Conservation (phyloP, 2,113 vertebrate species). For the Callopanchax toddi region DNA sequence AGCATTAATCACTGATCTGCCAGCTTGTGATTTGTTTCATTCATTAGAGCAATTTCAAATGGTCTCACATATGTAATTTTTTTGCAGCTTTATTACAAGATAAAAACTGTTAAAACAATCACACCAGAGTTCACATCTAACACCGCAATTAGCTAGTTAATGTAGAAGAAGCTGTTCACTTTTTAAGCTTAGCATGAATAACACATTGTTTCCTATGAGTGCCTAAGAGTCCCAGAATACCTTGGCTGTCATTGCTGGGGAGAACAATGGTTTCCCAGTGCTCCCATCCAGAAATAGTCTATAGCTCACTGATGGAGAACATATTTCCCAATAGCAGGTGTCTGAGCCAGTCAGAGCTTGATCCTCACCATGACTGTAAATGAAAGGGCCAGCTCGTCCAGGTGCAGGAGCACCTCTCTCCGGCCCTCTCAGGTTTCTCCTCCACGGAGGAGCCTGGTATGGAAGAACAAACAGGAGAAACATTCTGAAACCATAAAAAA, state of each 20-base stretch:
- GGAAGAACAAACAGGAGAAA: constrained; percentile 66
- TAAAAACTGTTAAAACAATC: constrained; percentile 2
- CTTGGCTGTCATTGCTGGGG: constrained; percentile 73
- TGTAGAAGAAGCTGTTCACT: constrained; percentile 45
- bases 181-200: constrained; percentile 76
- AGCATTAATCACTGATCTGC: not conserved
- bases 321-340: constrained; percentile 84
- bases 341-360: constrained; percentile 80
- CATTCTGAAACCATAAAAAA: constrained; percentile 46
- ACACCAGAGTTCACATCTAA: constrained; percentile 15
- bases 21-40: not conserved
- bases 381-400: constrained; percentile 78
- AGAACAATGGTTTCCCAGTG: constrained; percentile 82
- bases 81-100: not conserved
- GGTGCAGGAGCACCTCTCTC: constrained; percentile 70
- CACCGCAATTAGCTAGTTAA: constrained; percentile 33
- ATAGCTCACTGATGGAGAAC: constrained; percentile 82
- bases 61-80: not conserved
- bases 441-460: constrained; percentile 59
- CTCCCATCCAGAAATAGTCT: constrained; percentile 75
- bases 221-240: constrained; percentile 79
- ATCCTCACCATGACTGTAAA: constrained; percentile 77
- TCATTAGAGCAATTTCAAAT: not conserved
- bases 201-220: constrained; percentile 76
- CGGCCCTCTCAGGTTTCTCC: constrained; percentile 74